These are phyloP conservation scores for Chamaetylas fuelleborni DNA, from an alignment of 2,113 vertebrate species.

Conservation along the genomic window DNA sequence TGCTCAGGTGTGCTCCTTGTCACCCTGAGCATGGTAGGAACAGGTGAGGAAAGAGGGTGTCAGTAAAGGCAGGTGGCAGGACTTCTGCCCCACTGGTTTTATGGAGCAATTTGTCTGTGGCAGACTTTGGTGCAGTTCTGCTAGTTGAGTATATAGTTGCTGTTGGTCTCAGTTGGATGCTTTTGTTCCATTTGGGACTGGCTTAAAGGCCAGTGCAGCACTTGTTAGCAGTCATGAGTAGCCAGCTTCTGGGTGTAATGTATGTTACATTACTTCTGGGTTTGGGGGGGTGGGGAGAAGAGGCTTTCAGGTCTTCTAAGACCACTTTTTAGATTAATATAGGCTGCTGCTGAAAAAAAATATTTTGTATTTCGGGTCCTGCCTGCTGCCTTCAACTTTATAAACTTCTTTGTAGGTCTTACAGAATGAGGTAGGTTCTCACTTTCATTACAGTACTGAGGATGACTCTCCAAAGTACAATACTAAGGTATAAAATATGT, in stretches of 20 bases:
- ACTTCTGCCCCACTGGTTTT: background rate
- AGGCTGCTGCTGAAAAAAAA: background rate
- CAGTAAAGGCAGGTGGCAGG: background rate
- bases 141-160: background rate
- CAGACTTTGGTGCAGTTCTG: background rate
- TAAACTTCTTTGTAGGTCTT: background rate
- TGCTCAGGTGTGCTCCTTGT: background rate
- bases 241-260: background rate
- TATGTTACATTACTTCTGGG: background rate
- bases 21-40: too few relatives aligned
- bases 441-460: background rate
- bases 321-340: background rate
- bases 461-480: background rate
- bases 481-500: background rate
- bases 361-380: background rate
- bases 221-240: background rate
- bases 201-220: background rate
- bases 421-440: background rate
- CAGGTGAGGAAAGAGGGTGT: too few relatives aligned
- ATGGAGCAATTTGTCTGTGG: background rate
- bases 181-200: background rate
- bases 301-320: background rate
- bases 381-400: background rate
- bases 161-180: background rate
- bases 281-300: background rate